These are phyloP conservation scores for Falco concolor DNA, from an alignment of 2,797 vertebrate genomes.

Conservation along the genomic window DNA sequence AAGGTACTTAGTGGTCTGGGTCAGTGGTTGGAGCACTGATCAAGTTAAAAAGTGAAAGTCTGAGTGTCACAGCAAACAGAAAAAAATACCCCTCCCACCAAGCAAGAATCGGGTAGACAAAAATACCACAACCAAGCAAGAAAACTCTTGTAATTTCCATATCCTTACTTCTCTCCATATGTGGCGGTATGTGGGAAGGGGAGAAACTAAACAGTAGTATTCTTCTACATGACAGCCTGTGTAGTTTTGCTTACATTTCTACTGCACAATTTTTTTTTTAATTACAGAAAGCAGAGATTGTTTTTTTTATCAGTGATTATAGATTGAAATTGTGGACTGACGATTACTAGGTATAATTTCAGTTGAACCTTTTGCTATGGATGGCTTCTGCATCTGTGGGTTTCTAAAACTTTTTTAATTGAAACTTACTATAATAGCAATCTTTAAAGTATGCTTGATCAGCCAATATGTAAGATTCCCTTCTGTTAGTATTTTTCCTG, in stretches of 20 bases:
- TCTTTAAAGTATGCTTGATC: not conserved
- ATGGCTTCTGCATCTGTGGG: not conserved
- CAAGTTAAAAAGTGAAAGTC: not conserved
- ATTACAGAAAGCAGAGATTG: not conserved
- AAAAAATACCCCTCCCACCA: fast-evolving
- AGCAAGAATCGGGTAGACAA: too few relatives aligned
- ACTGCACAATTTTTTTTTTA: not conserved
- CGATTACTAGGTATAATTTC: not conserved
- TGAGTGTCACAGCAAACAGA: not conserved
- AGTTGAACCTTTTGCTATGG: not conserved
- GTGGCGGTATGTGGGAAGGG: too few relatives aligned
- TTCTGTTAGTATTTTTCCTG: not conserved
- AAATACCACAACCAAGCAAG: too few relatives aligned
- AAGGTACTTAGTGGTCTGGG: not conserved
- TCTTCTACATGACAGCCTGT: not conserved
- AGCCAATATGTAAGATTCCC: not conserved
- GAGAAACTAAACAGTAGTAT: fast-evolving
- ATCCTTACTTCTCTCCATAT: fast-evolving
- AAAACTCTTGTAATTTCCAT: not conserved
- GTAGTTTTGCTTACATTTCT: not conserved
- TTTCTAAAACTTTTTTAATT: not conserved
- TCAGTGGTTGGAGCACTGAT: not conserved
- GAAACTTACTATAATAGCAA: not conserved
- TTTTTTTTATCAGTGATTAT: too few relatives aligned
- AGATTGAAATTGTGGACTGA: not conserved